These are phyloP conservation scores for Dinomys branickii DNA, from an alignment of 2,113 vertebrate species.

Conservation along the genomic window DNA sequence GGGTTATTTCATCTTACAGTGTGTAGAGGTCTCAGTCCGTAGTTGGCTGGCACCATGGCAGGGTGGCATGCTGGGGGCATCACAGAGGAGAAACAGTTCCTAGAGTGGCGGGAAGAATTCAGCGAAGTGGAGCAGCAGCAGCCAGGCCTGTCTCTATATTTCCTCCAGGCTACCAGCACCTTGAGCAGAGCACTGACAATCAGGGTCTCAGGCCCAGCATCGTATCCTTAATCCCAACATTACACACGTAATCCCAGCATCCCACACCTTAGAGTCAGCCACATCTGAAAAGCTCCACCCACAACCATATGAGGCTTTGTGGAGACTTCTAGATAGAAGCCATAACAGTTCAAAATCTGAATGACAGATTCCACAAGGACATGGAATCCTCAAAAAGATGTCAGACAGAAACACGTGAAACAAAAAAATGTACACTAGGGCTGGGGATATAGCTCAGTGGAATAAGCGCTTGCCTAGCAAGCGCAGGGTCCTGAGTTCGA, in stretches of 20 bases:
- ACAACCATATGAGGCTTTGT: too few species aligned
- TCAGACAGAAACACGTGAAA: neutral
- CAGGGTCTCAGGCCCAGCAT: neutral
- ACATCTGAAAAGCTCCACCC: neutral
- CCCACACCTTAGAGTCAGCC: neutral
- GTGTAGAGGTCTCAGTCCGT: neutral
- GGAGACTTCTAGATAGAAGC: too few species aligned
- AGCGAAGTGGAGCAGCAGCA: neutral
- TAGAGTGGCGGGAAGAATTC: neutral
- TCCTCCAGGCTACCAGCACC: neutral
- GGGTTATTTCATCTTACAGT: neutral
- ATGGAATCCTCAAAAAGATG: neutral
- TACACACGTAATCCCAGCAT: neutral
- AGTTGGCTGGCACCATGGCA: neutral
- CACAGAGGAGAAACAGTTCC: neutral
- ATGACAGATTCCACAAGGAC: neutral
- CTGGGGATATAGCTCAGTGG: too few species aligned
- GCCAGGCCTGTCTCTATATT: neutral
- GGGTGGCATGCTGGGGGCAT: neutral
- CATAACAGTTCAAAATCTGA: neutral
- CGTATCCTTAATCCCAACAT: neutral
- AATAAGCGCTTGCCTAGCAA: too few species aligned
- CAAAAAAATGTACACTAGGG: neutral
- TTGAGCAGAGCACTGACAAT: neutral
- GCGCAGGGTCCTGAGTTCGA: too few species aligned